Evolutionary conservation across 1,140 invertebrate genomes (phyloP).

Genomic region (Agrypnia vestita): DNA sequence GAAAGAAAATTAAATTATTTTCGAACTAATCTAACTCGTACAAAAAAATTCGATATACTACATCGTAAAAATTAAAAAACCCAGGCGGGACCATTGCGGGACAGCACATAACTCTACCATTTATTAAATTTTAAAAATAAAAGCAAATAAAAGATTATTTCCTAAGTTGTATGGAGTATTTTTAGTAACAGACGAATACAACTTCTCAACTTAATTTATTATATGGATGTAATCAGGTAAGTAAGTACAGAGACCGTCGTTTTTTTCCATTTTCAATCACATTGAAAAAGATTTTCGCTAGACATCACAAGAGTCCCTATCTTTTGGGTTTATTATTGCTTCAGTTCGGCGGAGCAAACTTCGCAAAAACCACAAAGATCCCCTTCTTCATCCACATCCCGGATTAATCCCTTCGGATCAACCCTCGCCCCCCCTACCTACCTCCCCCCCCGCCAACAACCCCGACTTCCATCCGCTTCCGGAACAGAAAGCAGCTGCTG

Average conservation of each 20-base stretch:
- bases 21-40: too few relatives aligned
- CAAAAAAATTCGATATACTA: too few relatives aligned
- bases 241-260: not conserved
- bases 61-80: too few relatives aligned
- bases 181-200: too few relatives aligned
- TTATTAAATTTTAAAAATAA: too few relatives aligned
- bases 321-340: slow-evolving; percentile 49
- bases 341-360: slow-evolving; percentile 49
- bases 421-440: slow-evolving; percentile 21
- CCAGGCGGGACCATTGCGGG: too few relatives aligned
- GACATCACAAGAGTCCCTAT: slow-evolving; percentile 44
- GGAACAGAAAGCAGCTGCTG: slow-evolving; percentile 5
- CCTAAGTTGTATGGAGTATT: too few relatives aligned
- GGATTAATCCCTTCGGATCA: slow-evolving; percentile 59
- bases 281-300: slow-evolving; percentile 26
- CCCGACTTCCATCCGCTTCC: slow-evolving; percentile 23
- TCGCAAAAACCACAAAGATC: slow-evolving; percentile 59
- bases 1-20: too few relatives aligned
- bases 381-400: slow-evolving; percentile 51
- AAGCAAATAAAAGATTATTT: too few relatives aligned
- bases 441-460: not conserved
- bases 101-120: too few relatives aligned
- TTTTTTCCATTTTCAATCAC: slow-evolving; percentile 24
- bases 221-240: not conserved
- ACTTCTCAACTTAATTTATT: too few relatives aligned